Evolutionary conservation across 2,113 vertebrate species (phyloP).

Genomic region (Panurus biarmicus): DNA sequence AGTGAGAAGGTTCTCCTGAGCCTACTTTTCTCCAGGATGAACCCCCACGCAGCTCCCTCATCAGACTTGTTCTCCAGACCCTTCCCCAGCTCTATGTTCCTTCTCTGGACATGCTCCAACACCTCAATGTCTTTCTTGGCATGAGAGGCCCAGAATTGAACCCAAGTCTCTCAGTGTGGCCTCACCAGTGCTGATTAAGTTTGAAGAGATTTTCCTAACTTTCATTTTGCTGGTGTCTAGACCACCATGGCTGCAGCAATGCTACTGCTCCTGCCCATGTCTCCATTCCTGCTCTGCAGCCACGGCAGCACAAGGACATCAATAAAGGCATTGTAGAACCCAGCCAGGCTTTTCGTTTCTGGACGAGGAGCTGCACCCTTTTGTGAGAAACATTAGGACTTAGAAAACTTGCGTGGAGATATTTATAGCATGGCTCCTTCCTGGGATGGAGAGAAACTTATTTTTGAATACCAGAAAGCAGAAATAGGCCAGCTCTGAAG

Average conservation of each 20-base stretch:
- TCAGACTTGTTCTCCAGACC: background rate
- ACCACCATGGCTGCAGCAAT: background rate
- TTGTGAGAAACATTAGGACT: background rate
- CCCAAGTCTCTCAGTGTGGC: accelerated
- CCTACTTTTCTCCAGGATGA: background rate
- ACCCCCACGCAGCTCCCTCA: background rate
- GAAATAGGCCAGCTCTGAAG: conserved; percentile 35
- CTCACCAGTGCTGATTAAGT: background rate
- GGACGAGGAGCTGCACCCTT: background rate
- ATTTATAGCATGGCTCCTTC: conserved; percentile 14
- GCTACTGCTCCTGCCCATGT: background rate
- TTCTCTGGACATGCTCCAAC: background rate
- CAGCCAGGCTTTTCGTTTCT: background rate
- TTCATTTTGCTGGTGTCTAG: background rate
- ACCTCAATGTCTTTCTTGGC: background rate
- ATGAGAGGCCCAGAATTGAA: background rate
- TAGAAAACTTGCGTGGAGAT: background rate
- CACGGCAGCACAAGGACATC: background rate
- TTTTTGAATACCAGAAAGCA: conserved; percentile 12
- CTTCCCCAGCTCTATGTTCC: background rate
- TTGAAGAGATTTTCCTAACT: background rate
- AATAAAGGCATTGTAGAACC: background rate
- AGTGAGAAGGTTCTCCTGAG: background rate
- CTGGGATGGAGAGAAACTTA: background rate
- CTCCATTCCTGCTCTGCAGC: background rate